Percentiles rank a stretch among this genome's conserved stretches.
phyloP scores from a whole-genome alignment of 1,140 invertebrate genomes.

The Onthophagus taurus region DNA sequence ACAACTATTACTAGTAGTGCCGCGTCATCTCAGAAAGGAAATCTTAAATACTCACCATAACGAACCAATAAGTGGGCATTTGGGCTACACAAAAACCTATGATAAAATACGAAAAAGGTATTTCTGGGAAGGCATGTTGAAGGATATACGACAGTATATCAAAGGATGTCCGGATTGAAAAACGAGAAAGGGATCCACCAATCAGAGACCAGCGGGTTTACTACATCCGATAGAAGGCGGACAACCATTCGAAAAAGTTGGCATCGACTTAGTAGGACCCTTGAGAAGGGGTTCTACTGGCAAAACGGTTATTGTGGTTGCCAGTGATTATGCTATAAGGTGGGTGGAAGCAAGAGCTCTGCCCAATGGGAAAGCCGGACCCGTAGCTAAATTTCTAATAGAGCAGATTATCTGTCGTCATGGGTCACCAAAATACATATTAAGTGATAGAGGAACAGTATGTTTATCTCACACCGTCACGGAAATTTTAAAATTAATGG shows the following conservation, averaged over 20 bases:
- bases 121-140: constrained; percentile 12
- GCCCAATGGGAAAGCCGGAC: constrained; percentile 9
- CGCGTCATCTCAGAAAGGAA: too few relatives aligned
- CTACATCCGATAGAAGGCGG: constrained; percentile 2
- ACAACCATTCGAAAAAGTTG: constrained; percentile 18
- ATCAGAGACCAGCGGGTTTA: too few relatives aligned
- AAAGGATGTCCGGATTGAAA: too few relatives aligned
- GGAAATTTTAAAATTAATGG: constrained; percentile 1
- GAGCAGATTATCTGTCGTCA: constrained; percentile 19
- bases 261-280: constrained; percentile 24
- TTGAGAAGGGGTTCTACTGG: constrained; percentile 16
- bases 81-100: constrained; percentile 8
- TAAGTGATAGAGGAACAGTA: constrained; percentile 9
- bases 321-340: constrained; percentile 24
- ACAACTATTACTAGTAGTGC: too few relatives aligned
- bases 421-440: constrained; percentile 1
- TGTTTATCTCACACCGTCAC: constrained; percentile 1
- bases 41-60: too few relatives aligned
- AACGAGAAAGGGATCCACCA: too few relatives aligned
- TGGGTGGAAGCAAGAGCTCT: constrained; percentile 23
- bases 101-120: constrained; percentile 10
- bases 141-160: constrained; percentile 8
- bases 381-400: constrained; percentile 22
- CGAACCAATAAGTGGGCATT: constrained; percentile 4
- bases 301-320: constrained; percentile 24